These are phyloP conservation scores for Enteromius mattozi DNA, from an alignment of 2,797 vertebrate species.

Conservation along the genomic window DNA sequence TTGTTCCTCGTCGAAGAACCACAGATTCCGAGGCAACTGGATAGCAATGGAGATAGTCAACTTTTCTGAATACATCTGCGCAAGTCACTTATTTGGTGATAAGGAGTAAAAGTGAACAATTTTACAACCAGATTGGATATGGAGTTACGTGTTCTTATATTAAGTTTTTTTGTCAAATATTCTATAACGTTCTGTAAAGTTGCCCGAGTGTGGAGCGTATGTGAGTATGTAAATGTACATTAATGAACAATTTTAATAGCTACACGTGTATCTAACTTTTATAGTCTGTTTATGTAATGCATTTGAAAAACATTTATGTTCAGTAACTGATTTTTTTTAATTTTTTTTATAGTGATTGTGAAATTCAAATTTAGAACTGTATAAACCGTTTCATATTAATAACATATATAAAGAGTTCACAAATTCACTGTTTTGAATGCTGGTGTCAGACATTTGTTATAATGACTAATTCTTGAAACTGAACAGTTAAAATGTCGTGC, in stretches of 20 bases:
- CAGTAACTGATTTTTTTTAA: too few relatives aligned
- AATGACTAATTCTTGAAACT: background rate
- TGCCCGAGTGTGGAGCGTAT: background rate
- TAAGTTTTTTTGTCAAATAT: background rate
- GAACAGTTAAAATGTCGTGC: background rate
- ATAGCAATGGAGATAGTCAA: conserved; percentile 14
- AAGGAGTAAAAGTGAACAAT: conserved; percentile 35
- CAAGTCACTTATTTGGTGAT: conserved; percentile 24
- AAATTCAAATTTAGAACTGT: background rate
- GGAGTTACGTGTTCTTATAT: conserved; percentile 9
- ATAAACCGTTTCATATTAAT: background rate
- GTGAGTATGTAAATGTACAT: conserved; percentile 26
- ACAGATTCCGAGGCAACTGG: background rate
- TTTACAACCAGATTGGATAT: conserved; percentile 37
- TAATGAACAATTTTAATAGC: background rate
- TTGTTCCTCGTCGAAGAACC: background rate
- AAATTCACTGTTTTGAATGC: background rate
- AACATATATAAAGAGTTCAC: background rate
- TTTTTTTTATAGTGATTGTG: background rate
- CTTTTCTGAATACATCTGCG: conserved; percentile 5
- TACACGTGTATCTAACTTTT: background rate
- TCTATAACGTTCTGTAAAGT: background rate
- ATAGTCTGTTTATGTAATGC: background rate
- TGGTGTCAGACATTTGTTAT: conserved; percentile 8
- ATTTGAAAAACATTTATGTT: conserved; percentile 3